phyloP scores from a whole-genome alignment of 2,888 invertebrate species.

The Papilio elwesi region DNA sequence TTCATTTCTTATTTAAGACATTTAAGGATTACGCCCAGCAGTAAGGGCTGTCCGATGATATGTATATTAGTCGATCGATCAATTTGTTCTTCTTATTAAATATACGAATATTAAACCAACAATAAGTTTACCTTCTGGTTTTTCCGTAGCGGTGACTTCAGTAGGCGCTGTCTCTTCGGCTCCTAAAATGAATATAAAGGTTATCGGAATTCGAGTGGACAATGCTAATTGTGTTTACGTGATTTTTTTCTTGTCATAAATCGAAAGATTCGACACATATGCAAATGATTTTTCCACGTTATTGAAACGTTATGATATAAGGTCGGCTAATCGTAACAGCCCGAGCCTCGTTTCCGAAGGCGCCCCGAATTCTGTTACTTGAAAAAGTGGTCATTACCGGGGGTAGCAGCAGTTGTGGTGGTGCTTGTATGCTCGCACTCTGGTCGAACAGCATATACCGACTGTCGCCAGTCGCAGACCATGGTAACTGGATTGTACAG shows the following conservation, averaged over 20 bases:
- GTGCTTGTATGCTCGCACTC: slow-evolving; percentile 75
- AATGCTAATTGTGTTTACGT: neutral
- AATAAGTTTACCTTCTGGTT: neutral
- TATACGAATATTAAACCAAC: neutral
- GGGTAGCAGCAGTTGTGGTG: slow-evolving; percentile 39
- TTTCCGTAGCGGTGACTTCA: neutral
- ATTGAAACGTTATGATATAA: too few species aligned
- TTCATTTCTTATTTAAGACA: too few species aligned
- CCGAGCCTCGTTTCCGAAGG: neutral
- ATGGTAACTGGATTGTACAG: slow-evolving; percentile 87
- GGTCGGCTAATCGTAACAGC: too few species aligned
- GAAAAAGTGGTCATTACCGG: slow-evolving; percentile 12
- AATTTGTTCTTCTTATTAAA: too few species aligned
- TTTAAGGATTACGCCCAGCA: too few species aligned
- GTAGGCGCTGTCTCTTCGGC: neutral
- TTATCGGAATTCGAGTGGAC: neutral
- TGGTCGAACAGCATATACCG: slow-evolving; percentile 84
- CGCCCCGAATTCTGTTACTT: neutral
- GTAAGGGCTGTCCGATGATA: too few species aligned
- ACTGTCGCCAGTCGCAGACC: slow-evolving; percentile 87
- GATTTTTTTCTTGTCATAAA: too few species aligned
- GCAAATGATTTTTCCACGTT: too few species aligned
- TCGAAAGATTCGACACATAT: too few species aligned
- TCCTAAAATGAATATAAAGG: neutral
- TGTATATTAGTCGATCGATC: too few species aligned